phyloP scores from a whole-genome alignment of 1,140 invertebrate species.

The Branchinecta lynchi region DNA sequence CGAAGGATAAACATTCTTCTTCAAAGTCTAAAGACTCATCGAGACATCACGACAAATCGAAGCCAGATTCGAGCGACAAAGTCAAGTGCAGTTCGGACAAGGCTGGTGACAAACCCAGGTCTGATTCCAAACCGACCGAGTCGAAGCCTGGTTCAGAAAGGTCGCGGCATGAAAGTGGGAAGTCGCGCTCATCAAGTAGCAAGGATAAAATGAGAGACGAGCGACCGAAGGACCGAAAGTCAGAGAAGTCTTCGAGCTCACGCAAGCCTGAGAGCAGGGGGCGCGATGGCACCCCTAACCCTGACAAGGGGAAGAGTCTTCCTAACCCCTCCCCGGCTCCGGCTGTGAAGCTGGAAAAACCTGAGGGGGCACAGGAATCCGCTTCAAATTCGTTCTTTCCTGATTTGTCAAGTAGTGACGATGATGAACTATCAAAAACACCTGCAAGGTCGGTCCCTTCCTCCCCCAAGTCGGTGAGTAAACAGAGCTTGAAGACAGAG shows the following conservation, averaged over 20 bases:
- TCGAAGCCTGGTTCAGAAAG: neutral
- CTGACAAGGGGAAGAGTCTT: too few species aligned
- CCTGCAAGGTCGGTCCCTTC: too few species aligned
- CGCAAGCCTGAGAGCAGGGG: neutral
- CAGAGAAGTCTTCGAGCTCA: neutral
- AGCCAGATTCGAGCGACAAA: slow-evolving; percentile 11
- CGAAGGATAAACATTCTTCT: slow-evolving; percentile 14
- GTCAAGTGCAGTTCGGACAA: neutral
- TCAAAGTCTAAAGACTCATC: too few species aligned
- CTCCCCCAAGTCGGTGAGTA: too few species aligned
- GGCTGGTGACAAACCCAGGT: neutral
- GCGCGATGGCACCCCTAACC: too few species aligned
- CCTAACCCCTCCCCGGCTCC: too few species aligned
- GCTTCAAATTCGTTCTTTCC: neutral
- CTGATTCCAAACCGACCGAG: neutral
- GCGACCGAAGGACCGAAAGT: slow-evolving; percentile 26
- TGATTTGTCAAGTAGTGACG: slow-evolving; percentile 11
- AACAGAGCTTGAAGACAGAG: too few species aligned
- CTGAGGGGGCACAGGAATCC: too few species aligned
- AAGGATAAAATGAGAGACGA: slow-evolving; percentile 32
- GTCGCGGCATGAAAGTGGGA: slow-evolving; percentile 14
- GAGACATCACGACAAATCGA: neutral
- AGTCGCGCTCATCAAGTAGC: slow-evolving; percentile 19
- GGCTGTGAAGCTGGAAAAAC: too few species aligned
- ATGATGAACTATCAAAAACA: neutral